Base-by-base conservation (phyloP, 2,113 vertebrate species). In the Aplodontia rufa region DNA sequence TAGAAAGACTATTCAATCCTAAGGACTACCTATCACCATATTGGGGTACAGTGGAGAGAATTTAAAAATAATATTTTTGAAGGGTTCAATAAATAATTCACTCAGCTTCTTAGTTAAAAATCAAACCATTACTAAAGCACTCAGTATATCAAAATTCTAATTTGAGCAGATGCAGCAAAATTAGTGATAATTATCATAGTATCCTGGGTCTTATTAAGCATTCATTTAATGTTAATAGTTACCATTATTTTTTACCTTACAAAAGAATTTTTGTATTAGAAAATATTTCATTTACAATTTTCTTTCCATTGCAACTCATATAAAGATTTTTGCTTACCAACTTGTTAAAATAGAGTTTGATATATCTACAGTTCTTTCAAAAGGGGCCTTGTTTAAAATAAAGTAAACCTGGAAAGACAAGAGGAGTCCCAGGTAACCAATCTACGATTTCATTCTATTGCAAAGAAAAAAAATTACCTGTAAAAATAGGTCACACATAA, bases 281-380 rank as follows among this genome's bases (percentile, higher is more conserved):
- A 96, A 96, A 66, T 55, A 14, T 20, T 88, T 91, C 62, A 82
- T 0, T 30, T 37, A 51, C 30, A 42, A 47, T 40, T 91, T 83
- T 10, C 13, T 74, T 91, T 89, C 45, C 13, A 53, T 11, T 64
- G n/a, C 1, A 91, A 89, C 51, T 32, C 78, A 53, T 47, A 45
- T 5, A 72, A 94, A 91, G 74, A 72, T 69, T 72, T 37, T 30
- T 11, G 91, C 20, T 93, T 78, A 74, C 87, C 14, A 37, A 69
- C 42, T 60, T 88, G 30, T 58, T 83, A 80, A 87, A 81, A 80
- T 85, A 96, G 91, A 49, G 10, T 82, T 80, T 72, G n/a, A 80
- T 49, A 7, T 17, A 58, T n/a, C 14, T 19, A 9, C 26, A 49
- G 75, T 66, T 40, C 66, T 83, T 76, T 10, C 6, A 26, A 72